phyloP scores from a whole-genome alignment of 2,113 vertebrate species.

The Solea solea region DNA sequence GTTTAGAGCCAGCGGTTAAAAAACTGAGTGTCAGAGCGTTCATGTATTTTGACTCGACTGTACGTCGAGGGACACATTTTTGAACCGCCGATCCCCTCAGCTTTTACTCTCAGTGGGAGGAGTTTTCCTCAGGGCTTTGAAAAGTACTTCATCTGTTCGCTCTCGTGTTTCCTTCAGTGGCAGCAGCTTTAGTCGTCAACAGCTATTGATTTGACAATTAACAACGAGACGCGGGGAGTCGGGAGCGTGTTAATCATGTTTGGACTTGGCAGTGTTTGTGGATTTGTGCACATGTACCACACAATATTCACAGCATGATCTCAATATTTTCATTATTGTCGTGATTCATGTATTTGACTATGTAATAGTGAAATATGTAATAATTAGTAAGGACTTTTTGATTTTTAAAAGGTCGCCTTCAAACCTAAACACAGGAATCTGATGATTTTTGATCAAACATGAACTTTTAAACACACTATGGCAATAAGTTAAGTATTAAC shows the following conservation, averaged over 20 bases:
- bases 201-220: conserved; percentile 19
- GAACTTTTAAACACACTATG: too few relatives aligned
- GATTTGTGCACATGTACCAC: too few relatives aligned
- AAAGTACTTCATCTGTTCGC: conserved; percentile 6
- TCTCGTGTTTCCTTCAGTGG: neutral
- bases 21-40: conserved; percentile 24
- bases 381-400: too few relatives aligned
- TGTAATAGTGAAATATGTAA: too few relatives aligned
- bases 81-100: conserved; percentile 21
- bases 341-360: too few relatives aligned
- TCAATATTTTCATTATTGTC: too few relatives aligned
- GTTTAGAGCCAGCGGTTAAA: conserved; percentile 3
- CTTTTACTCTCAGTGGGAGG: too few relatives aligned
- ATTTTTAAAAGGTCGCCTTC: too few relatives aligned
- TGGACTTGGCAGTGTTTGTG: conserved; percentile 10
- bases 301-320: too few relatives aligned
- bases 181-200: conserved; percentile 4
- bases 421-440: too few relatives aligned
- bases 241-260: conserved; percentile 15
- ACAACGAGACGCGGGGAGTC: neutral
- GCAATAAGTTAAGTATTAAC: too few relatives aligned
- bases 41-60: conserved; percentile 25
- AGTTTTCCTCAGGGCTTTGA: conserved; percentile 19
- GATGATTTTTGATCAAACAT: too few relatives aligned
- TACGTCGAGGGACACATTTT: conserved; percentile 37